Conservation (phyloP, 2,888 invertebrate genomes). For the Allacma fusca region DNA sequence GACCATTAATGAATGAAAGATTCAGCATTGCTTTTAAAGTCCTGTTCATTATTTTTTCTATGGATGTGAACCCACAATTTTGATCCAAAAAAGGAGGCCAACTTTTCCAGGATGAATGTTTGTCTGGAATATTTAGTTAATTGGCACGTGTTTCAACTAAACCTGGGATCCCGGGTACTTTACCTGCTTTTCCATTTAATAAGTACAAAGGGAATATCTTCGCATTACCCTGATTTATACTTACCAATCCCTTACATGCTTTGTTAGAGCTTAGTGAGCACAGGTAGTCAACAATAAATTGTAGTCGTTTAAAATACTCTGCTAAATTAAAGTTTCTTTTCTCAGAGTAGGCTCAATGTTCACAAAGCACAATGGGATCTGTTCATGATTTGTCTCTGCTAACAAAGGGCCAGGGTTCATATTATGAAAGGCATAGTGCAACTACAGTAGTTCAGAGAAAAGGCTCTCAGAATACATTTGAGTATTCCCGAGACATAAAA, state of each 20-base stretch:
- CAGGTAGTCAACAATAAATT: background rate
- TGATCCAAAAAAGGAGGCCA: background rate
- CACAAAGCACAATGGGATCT: too few relatives aligned
- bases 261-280: too few relatives aligned
- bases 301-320: background rate
- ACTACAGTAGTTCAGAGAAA: too few relatives aligned
- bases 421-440: too few relatives aligned
- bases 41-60: background rate
- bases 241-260: too few relatives aligned
- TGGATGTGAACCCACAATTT: background rate
- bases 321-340: background rate
- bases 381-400: too few relatives aligned
- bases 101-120: background rate
- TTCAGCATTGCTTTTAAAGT: background rate
- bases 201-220: background rate
- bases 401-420: too few relatives aligned
- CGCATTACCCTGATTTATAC: background rate
- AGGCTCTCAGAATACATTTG: too few relatives aligned
- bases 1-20: background rate
- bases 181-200: background rate
- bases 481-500: too few relatives aligned
- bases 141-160: background rate
- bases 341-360: background rate
- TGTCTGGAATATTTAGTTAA: background rate
- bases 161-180: background rate